Base-by-base conservation (phyloP, 53 echinoderm and acorn worm species). In the Holothuria leucospilota region DNA sequence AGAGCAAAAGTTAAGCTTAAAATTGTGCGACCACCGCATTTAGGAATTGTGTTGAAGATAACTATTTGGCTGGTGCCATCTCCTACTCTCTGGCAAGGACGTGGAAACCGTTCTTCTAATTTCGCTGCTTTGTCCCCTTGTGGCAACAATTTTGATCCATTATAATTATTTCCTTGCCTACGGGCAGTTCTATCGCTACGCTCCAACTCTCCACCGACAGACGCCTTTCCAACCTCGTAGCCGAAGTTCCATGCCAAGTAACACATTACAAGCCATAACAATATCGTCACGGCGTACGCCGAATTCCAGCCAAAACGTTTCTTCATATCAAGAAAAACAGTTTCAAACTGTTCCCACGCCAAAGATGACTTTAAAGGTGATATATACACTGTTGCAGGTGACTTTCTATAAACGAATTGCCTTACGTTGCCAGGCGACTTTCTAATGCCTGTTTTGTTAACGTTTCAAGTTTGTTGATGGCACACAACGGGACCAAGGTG, bases 191-290 rank as follows among this genome's bases (percentile, higher is more conserved):
- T 8, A 26, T 59, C 29, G 7, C 38, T 18, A 34, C 56, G n/a
- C 26, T 24, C 61, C 80, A 58, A 60, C 3, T 6, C 20, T 20
- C 61, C 14, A 60, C 34, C 21, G 38, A 29, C 61, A 5, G 80
- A 80, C 14, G 59, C 20, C 56, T 80, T 58, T 39, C 80, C 80
- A 16, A 80, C 80, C 15, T 59, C 21, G 34, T 80, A 80, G 38
- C 80, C 80, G 29, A 80, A 80, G 60, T 80, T 61, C 80, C 80
- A 80, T 28, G 80, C 59, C 21, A 80, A 27, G 24, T 80, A 80
- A 21, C 59, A 18, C 80, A 80, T 80, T 8, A 60, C 21, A 15
- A 80, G 23, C 80, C 80, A 80, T 7, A 80, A 38, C 21, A 25
- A 28, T 59, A 80, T 60, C 59, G 80, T 80, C 59, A 80, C 7